phyloP scores from a whole-genome alignment of 1,140 invertebrate species.

The Pygmarrhopalites habei region DNA sequence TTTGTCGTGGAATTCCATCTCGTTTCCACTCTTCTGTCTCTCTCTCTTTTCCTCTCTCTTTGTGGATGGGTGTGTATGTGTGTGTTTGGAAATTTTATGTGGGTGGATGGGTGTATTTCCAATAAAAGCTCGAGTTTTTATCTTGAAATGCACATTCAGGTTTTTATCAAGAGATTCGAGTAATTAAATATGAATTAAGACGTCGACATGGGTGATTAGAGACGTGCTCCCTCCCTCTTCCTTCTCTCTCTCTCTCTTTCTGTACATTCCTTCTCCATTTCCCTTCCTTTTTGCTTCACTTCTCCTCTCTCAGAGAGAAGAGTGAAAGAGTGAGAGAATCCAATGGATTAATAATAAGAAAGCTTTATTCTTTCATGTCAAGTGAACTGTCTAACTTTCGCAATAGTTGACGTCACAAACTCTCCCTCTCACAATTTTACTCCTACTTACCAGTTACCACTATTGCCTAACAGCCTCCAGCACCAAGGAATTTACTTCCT shows the following conservation, averaged over 20 bases:
- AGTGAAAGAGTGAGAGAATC: neutral
- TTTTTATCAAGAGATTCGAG: constrained; percentile 8
- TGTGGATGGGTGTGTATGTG: neutral
- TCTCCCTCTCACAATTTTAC: too few species aligned
- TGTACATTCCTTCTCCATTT: neutral
- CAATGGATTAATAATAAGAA: constrained; percentile 9
- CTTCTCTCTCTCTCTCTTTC: neutral
- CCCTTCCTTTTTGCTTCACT: neutral
- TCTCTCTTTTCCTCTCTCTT: neutral
- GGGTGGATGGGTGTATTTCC: too few species aligned
- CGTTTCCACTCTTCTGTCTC: neutral
- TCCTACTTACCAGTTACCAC: too few species aligned
- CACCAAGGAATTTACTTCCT: too few species aligned
- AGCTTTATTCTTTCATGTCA: neutral
- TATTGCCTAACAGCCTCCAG: too few species aligned
- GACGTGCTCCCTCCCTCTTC: neutral
- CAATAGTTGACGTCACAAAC: neutral
- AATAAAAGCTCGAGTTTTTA: too few species aligned
- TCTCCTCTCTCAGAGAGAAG: neutral
- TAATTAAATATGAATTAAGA: constrained; percentile 21
- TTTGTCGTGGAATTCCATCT: neutral
- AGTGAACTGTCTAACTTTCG: constrained; percentile 2
- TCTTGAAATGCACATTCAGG: neutral
- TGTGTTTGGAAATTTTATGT: too few species aligned
- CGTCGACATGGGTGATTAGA: constrained; percentile 14